A percentile compares a stretch with the other conserved stretches of the same genome.
Evolutionary conservation across 2,797 vertebrate genomes (phyloP).

Genomic region (Eulemur albifrons): DNA sequence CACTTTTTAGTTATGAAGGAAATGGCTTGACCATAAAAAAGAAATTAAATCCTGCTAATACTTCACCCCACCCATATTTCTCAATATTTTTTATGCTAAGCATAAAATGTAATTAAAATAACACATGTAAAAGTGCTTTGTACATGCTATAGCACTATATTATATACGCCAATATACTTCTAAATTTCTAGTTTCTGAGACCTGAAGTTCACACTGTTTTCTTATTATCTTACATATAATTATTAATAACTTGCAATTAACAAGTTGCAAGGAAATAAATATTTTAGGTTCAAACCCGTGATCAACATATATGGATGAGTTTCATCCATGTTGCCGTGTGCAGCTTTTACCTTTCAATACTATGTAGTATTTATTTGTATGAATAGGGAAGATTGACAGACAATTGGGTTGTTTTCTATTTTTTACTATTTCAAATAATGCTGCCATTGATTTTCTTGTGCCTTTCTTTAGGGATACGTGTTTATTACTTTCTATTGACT

Average conservation of each 20-base stretch:
- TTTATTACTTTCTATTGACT: not conserved
- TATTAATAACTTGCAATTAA: not conserved
- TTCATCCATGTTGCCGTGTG: not conserved
- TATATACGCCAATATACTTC: not conserved
- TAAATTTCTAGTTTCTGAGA: not conserved
- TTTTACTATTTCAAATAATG: not conserved
- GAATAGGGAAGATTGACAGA: not conserved
- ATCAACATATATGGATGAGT: not conserved
- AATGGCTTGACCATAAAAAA: not conserved
- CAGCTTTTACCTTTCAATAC: not conserved
- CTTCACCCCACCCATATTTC: not conserved
- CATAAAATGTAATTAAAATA: not conserved
- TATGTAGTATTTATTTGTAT: not conserved
- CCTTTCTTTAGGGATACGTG: not conserved
- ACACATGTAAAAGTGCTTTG: not conserved
- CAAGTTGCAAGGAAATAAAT: not conserved
- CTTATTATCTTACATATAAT: not conserved
- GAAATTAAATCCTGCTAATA: not conserved
- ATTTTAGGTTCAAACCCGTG: not conserved
- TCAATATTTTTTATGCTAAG: not conserved
- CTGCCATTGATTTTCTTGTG: not conserved
- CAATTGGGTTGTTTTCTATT: not conserved
- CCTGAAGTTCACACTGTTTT: not conserved
- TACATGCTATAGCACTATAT: not conserved
- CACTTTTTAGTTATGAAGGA: not conserved